Evolutionary conservation across 1,140 invertebrate species (phyloP), one percentile per base, ranked within the genome.

Genomic region (Campoletis sonorensis): DNA sequence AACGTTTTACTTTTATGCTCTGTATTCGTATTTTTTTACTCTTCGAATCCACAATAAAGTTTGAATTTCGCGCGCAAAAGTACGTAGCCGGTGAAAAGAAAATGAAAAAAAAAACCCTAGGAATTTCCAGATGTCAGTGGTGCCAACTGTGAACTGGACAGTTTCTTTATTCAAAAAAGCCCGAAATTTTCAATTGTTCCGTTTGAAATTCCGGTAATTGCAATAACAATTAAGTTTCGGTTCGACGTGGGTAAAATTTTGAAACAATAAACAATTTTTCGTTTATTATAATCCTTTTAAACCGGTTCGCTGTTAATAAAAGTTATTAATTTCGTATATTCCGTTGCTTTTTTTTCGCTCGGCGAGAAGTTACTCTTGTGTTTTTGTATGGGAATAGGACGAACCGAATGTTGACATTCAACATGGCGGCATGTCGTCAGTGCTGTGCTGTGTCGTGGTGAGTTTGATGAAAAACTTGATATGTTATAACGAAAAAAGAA

Each of bases 361-460:
- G 21, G 54, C 15, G n/a, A 37, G 71, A 37, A 45, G 71, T 51
- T 58, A 37, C 72, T 76, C 72, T 77, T 77, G 75, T 77, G 75
- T 77, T 77, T 77, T 77, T 45, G 75, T 77, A 77, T 58, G 75
- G 40, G 51, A 64, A 77, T 58, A 18, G 26, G 33, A 27, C 26
- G 81, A 86, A 86, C 88, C 84, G 88, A 90, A 92, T 93, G 93
- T 94, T 94, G 93, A 94, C 93, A 94, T 94, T 93, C 95, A 96
- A 97, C 95, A 97, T 97, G 96, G 96, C 96, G 96, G 96, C 95
- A 96, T 96, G 96, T 96, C 95, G 96, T 96, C 96, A 96, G 96
- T 97, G 96, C 95, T 96, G 95, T 97, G 96, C 96, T 96, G 95
- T 96, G 95, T 96, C 95, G 95, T 96, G 96, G 96, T 96, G 92